Evolutionary conservation across 2,113 vertebrate species (phyloP).

Genomic region (Nesogale talazaci): DNA sequence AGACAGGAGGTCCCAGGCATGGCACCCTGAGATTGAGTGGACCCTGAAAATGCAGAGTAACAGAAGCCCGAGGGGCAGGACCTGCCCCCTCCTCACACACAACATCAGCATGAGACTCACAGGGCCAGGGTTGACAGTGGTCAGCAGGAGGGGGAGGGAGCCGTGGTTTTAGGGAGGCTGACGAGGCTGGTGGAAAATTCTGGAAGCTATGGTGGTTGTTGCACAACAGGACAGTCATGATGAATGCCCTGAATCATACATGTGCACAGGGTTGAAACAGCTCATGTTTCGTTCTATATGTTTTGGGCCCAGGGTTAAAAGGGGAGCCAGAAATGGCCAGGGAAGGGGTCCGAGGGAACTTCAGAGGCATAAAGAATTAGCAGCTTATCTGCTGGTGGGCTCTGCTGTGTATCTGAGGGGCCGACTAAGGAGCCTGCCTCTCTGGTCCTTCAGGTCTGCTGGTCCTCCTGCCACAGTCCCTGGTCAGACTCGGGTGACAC

Average conservation of each 20-base stretch:
- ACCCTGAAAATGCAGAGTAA: not conserved
- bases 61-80: too few relatives aligned
- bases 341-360: not conserved
- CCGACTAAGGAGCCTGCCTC: too few relatives aligned
- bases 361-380: not conserved
- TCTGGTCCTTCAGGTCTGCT: too few relatives aligned
- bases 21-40: not conserved
- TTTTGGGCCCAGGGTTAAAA: not conserved
- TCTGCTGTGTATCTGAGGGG: accelerated
- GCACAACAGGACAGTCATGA: not conserved
- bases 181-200: not conserved
- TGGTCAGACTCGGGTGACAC: not conserved
- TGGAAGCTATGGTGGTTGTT: not conserved
- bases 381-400: not conserved
- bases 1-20: not conserved
- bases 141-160: not conserved
- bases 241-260: not conserved
- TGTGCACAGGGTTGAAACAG: not conserved
- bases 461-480: too few relatives aligned
- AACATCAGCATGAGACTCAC: too few relatives aligned
- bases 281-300: not conserved
- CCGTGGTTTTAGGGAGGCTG: not conserved
- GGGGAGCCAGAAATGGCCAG: not conserved
- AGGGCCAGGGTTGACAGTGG: too few relatives aligned
- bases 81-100: too few relatives aligned